These are phyloP conservation scores for Camarhynchus parvulus DNA, from an alignment of 2,113 vertebrate species.

Conservation along the genomic window DNA sequence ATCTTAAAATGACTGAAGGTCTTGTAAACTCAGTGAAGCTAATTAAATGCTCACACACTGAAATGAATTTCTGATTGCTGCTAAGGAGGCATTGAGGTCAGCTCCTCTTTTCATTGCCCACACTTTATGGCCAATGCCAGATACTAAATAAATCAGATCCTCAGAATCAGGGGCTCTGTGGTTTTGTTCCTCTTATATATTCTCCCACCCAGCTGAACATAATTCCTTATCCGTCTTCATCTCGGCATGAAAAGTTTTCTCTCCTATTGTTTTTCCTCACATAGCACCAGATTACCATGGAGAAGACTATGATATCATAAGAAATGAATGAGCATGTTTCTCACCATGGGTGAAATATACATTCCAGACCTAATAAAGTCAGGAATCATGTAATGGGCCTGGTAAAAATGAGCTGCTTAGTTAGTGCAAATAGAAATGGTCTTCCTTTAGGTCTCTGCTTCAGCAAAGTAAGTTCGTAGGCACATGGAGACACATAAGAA, in stretches of 20 bases:
- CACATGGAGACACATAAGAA: neutral
- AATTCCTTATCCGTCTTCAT: conserved; percentile 53
- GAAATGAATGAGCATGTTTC: conserved; percentile 60
- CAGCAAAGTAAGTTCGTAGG: neutral
- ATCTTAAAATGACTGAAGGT: conserved; percentile 71
- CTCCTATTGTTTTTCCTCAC: conserved; percentile 60
- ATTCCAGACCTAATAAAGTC: conserved; percentile 63
- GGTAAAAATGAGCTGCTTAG: conserved; percentile 22
- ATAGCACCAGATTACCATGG: conserved; percentile 61
- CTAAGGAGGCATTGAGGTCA: conserved; percentile 60
- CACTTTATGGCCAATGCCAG: conserved; percentile 66
- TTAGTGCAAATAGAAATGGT: conserved; percentile 12
- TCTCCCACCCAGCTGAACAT: conserved; percentile 54
- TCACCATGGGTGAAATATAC: conserved; percentile 53
- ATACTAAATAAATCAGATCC: conserved; percentile 68
- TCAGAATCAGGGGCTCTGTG: conserved; percentile 57
- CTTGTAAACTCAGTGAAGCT: conserved; percentile 66
- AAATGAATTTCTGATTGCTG: conserved; percentile 72
- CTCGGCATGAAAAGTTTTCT: conserved; percentile 42
- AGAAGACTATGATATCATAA: conserved; percentile 62
- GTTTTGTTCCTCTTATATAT: conserved; percentile 59
- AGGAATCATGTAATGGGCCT: conserved; percentile 37
- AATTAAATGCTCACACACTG: conserved; percentile 73
- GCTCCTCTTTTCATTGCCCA: conserved; percentile 60
- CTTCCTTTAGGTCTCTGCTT: conserved; percentile 6